Conservation (phyloP, 2,113 vertebrate genomes). For the Datnioides undecimradiatus region DNA sequence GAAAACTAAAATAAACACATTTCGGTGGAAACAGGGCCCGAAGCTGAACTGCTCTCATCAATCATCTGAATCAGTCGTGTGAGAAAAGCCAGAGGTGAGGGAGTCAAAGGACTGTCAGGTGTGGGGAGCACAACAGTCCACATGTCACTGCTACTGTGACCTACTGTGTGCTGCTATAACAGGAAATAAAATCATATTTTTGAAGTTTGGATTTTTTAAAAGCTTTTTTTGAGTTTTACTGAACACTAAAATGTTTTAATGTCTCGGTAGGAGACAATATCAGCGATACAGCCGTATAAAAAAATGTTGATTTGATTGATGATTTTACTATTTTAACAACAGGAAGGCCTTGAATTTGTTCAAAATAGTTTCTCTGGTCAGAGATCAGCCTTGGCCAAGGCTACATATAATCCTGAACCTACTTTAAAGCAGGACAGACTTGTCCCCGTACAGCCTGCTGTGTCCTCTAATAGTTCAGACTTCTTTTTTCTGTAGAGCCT, state of each 20-base stretch:
- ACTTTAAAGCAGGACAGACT: not conserved
- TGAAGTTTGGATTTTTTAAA: not conserved
- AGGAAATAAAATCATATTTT: not conserved
- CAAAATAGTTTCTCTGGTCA: not conserved
- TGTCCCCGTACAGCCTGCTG: not conserved
- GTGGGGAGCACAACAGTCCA: not conserved
- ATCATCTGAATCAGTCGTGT: not conserved
- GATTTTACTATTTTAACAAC: too few species aligned
- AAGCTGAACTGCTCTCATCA: not conserved
- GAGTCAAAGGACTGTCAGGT: not conserved
- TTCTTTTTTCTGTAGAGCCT: not conserved
- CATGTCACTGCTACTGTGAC: not conserved
- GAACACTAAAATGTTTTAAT: not conserved
- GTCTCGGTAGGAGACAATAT: not conserved
- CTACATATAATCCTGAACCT: not conserved
- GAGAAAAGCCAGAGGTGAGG: not conserved
- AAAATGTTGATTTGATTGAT: too few species aligned
- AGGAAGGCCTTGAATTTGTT: too few species aligned
- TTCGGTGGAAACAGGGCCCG: not conserved
- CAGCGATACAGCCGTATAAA: not conserved
- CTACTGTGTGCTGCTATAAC: too few species aligned
- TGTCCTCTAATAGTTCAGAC: too few species aligned
- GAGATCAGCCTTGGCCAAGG: not conserved
- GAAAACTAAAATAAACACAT: not conserved
- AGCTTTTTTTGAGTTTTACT: not conserved